Conservation (phyloP, 2,888 invertebrate genomes). For the Strigamia maritima region DNA sequence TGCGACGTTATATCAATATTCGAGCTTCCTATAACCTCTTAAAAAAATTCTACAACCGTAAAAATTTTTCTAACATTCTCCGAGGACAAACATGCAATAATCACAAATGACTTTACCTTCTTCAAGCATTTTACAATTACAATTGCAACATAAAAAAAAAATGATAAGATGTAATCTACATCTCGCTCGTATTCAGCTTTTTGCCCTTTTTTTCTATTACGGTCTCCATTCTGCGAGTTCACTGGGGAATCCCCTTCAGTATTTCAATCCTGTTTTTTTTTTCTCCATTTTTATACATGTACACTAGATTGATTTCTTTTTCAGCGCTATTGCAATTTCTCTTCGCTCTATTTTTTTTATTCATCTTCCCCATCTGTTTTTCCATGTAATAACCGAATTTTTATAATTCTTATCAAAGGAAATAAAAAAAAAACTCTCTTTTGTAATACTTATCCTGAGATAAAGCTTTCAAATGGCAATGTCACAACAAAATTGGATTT, state of each 20-base stretch:
- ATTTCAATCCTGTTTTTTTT: neutral
- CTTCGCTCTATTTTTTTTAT: neutral
- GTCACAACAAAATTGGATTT: no score
- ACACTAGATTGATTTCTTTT: conserved; percentile 1
- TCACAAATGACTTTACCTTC: no score
- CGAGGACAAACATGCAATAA: neutral
- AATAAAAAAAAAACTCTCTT: neutral
- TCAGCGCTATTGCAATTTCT: neutral
- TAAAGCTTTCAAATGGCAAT: no score
- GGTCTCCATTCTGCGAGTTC: neutral
- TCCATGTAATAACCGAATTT: neutral
- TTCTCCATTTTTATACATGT: neutral
- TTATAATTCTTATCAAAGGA: neutral
- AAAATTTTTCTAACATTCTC: neutral
- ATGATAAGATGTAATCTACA: neutral
- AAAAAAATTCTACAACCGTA: neutral
- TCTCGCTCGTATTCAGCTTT: neutral
- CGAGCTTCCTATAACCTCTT: no score
- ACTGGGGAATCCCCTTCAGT: neutral
- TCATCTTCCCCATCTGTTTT: neutral
- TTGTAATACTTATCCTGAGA: no score
- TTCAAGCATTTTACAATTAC: no score
- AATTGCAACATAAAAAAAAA: neutral
- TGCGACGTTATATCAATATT: no score
- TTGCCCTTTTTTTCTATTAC: neutral